phyloP scores from a whole-genome alignment of 2,113 vertebrate species.

The Puntigrus tetrazona region DNA sequence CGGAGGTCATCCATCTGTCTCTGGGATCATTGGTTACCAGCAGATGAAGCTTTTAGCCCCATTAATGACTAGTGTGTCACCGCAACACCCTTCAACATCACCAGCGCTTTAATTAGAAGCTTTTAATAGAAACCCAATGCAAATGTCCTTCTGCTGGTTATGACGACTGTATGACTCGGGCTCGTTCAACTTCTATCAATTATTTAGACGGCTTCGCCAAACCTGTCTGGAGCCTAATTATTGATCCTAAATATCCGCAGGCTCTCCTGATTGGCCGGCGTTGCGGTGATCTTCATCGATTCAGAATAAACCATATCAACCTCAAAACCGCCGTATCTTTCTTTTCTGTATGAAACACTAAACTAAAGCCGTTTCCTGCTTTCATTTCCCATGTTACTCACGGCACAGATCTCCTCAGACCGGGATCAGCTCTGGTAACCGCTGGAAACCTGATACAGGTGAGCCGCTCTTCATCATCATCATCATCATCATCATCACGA shows the following conservation, averaged over 20 bases:
- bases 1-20: slow-evolving; percentile 22
- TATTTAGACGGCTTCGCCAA: slow-evolving; percentile 76
- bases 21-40: background rate
- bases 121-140: slow-evolving; percentile 76
- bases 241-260: slow-evolving; percentile 68
- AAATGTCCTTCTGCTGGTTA: slow-evolving; percentile 71
- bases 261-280: slow-evolving; percentile 38
- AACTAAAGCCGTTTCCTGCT: slow-evolving; percentile 49
- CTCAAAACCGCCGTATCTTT: slow-evolving; percentile 52
- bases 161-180: slow-evolving; percentile 73
- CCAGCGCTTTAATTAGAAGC: slow-evolving; percentile 75
- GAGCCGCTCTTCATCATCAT: slow-evolving; percentile 25
- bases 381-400: slow-evolving; percentile 51
- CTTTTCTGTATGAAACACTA: slow-evolving; percentile 56
- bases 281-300: slow-evolving; percentile 38
- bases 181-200: slow-evolving; percentile 71
- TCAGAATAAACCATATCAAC: slow-evolving; percentile 50
- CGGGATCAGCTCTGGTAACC: slow-evolving; percentile 77
- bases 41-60: slow-evolving; percentile 42
- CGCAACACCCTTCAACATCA: slow-evolving; percentile 70
- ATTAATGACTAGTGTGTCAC: slow-evolving; percentile 62
- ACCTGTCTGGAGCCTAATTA: slow-evolving; percentile 78
- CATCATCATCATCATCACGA: background rate
- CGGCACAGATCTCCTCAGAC: slow-evolving; percentile 75
- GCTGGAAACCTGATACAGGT: slow-evolving; percentile 49